Evolutionary conservation across 2,888 invertebrate species (phyloP), one percentile per base, ranked within the genome.

Genomic region (Gonocerus acuteangulatus): DNA sequence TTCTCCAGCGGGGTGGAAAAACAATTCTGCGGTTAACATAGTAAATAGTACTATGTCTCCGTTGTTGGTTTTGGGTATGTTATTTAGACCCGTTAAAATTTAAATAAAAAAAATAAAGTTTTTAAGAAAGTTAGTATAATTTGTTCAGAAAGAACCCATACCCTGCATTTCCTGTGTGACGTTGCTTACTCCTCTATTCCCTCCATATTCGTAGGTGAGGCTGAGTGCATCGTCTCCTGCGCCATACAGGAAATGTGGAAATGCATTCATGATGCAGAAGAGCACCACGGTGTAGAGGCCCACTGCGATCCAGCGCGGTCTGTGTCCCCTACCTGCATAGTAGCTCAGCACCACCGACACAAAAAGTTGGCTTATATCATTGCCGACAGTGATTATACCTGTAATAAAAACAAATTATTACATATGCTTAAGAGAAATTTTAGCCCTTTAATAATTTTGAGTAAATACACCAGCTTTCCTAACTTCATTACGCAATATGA

Each of bases 271-370:
- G 60, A 84, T 74, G 70, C 85, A 85, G 71, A 83, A 85, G 2
- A 80, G 70, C 0, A 84, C 83, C 21, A 82, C 81, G 2, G 80
- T 79, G 59, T 80, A 74, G 67, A 79, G 76, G 15, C 79, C 79
- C 65, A 83, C 75, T 2, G 85, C 84, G 71, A 86, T 84, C 85
- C 86, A 86, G 2, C 85, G 74, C 1, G 87, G 86, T 64, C 86
- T 77, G 74, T 86, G 85, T 42, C 85, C 83, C 69, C 80, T 79
- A 64, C 84, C 84, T 18, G 83, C 84, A 71, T 85, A 85, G 70
- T 86, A 86, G 64, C 83, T 82, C 63, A 86, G 72, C 19, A 82
- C 77, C 15, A 83, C 79, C 2, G 85, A 83, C 27, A 83, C 80
- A 67, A 86, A 76, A 61, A 86, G 75, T 71, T 83, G 83, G 69